Evolutionary conservation across 1,140 invertebrate genomes (phyloP).

Genomic region (Acromyrmex echinatior): DNA sequence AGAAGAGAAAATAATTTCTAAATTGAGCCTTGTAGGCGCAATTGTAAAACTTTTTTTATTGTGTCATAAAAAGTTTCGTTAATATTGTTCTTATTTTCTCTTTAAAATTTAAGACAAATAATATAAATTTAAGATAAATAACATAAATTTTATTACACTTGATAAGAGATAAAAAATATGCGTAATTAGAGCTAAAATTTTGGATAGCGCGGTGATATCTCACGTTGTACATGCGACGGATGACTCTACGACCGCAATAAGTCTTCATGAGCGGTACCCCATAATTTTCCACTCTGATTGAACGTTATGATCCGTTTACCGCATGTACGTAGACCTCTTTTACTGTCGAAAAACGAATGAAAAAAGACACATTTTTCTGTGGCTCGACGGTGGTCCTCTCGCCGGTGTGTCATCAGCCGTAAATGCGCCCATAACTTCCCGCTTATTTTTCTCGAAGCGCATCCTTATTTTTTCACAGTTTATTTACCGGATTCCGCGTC

Average conservation of each 20-base stretch:
- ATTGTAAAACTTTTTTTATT: neutral
- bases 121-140: neutral
- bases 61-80: neutral
- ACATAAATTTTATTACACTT: neutral
- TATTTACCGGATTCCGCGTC: conserved; percentile 53
- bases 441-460: conserved; percentile 29
- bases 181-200: neutral
- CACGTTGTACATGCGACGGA: neutral
- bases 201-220: neutral
- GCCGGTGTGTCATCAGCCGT: conserved; percentile 39
- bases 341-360: conserved; percentile 40
- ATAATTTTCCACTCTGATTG: conserved; percentile 54
- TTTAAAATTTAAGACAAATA: neutral
- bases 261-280: conserved; percentile 30
- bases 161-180: neutral
- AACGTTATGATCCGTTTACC: conserved; percentile 59
- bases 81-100: neutral
- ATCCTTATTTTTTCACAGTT: conserved; percentile 59
- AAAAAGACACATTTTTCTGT: conserved; percentile 42
- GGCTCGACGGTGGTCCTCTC: conserved; percentile 6
- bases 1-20: neutral
- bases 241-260: conserved; percentile 32
- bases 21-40: neutral
- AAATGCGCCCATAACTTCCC: conserved; percentile 50
- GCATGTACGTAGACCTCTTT: conserved; percentile 20